These are phyloP conservation scores for Allygus modestus DNA, from an alignment of 2,888 invertebrate species.

Conservation along the genomic window DNA sequence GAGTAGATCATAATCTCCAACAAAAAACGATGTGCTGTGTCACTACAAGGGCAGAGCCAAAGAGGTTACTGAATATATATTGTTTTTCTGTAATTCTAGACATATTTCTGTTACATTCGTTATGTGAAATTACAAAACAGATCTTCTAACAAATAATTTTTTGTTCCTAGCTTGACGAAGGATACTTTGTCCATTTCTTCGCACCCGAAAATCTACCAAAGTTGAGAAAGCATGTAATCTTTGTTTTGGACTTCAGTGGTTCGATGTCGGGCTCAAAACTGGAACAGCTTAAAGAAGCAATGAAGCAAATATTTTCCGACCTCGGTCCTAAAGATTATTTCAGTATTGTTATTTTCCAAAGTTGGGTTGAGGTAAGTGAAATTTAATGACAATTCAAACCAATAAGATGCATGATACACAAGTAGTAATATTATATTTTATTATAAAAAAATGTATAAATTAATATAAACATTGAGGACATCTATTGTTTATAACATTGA, in stretches of 20 bases:
- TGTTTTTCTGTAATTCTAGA: too few species aligned
- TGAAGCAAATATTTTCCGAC: conserved; percentile 81
- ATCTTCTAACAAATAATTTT: too few species aligned
- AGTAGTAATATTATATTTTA: conserved; percentile 1
- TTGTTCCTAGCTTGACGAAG: conserved; percentile 79
- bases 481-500: too few species aligned
- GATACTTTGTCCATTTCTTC: conserved; percentile 88
- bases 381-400: not conserved
- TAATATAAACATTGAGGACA: too few species aligned
- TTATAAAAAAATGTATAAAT: too few species aligned
- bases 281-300: conserved; percentile 82
- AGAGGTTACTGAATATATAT: too few species aligned
- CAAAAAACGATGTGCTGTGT: too few species aligned
- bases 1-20: too few species aligned
- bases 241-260: conserved; percentile 87
- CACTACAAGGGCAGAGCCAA: too few species aligned
- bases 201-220: conserved; percentile 79
- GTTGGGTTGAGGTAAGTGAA: conserved; percentile 71
- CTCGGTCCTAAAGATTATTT: conserved; percentile 81
- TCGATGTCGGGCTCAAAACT: conserved; percentile 85
- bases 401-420: not conserved
- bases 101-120: too few species aligned
- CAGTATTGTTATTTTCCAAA: conserved; percentile 82
- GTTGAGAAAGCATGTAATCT: conserved; percentile 83
- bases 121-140: too few species aligned